Evolutionary conservation across 2,797 vertebrate species (phyloP), one percentile per base, ranked within the genome.

Genomic region (Microchirus variegatus): DNA sequence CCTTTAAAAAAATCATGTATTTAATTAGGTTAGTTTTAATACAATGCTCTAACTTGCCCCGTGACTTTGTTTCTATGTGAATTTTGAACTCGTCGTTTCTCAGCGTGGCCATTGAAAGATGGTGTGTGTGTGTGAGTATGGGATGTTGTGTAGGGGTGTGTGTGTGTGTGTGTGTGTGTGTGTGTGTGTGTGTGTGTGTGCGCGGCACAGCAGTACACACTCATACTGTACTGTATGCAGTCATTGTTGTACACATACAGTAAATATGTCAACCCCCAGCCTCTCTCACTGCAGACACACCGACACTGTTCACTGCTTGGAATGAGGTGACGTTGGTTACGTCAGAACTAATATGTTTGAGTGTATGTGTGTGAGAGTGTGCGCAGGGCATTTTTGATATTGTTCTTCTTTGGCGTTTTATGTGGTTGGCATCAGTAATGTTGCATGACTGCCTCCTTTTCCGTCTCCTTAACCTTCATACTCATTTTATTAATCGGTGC

Each of bases 231-330:
- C 26, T 70, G 59, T 72, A 7, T 59, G 22, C 10, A 52, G 69
- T 56, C 57, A 51, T 54, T 73, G 62, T 61, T 82, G 40, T 63
- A 42, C 37, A 38, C n/a, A 56, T 59, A 61, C 44, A 50, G 37
- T 50, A 2, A 42, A 10, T 15, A 46, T 2, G 9, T 17, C 58
- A 55, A 35, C 51, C 42, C 65, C 50, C 54, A 63, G 35, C 71
- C 18, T 40, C 31, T 70, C 59, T 48, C 63, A 62, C 54, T 62
- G 38, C 50, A 59, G 60, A 37, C 42, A 18, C 50, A 42, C 47
- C n/a, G 38, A 59, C 6, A 53, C 44, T 59, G 60, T 41, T 67
- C 31, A 67, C 11, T 10, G 10, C 10, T 4, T 14, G 12, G 15
- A 64, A 47, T 44, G 45, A 46, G 42, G 47, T 9, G 26, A 41